Base-by-base conservation (phyloP, 2,888 invertebrate species). In the Meghimatium bilineatum region DNA sequence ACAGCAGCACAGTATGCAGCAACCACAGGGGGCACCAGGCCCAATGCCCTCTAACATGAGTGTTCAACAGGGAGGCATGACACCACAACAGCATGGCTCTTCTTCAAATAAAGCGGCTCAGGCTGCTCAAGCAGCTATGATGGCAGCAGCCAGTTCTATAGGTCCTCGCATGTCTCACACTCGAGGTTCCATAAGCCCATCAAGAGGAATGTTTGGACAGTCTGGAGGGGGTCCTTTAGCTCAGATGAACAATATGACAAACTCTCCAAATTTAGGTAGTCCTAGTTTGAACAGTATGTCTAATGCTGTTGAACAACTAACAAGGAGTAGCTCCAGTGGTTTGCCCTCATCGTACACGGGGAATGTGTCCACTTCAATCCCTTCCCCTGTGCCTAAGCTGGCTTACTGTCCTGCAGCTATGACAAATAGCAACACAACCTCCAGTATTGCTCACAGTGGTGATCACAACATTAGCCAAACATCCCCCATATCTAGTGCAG, bases 111-210 rank as follows among this genome's bases (percentile, higher is more conserved):
- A 92, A 87, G 92, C 91, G 80, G 93, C 92, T 63, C 92, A 91
- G 87, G 93, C 93, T 34, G 93, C 92, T n/a, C 92, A 92, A 66
- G 92, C 91, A 38, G 93, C 92, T 44, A 89, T 93, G 88, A 87
- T 90, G 69, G 93, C 92, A 44, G 92, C 92, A n/a, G 92, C 92
- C 26, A 91, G 89, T 83, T 89, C 90, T 36, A 89, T 91, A 34
- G 90, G 88, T 14, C 85, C 85, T 10, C 66, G 85, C 10, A 80
- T 83, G 80, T 29, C 84, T 36, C 80, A 77, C 49, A 78, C 32
- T 17, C 82, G 85, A 26, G 84, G 79, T 29, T 69, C 86, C 56
- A 82, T 83, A 52, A 86, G 86, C 77, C 87, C 88, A 23, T 88
- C 88, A 26, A 88, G 87, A 66, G 86, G 89, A 56, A 88, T 89